Evolutionary conservation across 2,888 invertebrate species (phyloP), one percentile per base, ranked within the genome.

Genomic region (Sepiola atlantica): DNA sequence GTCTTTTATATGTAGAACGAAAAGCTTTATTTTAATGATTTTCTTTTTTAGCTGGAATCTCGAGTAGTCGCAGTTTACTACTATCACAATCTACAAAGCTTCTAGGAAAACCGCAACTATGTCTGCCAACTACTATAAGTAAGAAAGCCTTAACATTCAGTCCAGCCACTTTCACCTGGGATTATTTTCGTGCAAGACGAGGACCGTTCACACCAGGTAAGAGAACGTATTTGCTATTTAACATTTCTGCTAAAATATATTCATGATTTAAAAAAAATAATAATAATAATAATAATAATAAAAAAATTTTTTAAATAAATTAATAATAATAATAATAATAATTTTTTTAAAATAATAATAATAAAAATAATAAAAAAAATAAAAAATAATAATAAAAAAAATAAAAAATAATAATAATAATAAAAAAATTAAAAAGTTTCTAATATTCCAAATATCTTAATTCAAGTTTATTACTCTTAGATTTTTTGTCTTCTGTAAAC

Each of bases 181-280:
- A 96, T 77, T 96, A 96, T 94, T 96, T 96, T 94, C 95, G 96
- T 93, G 96, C 96, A 32, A 95, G 96, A 55, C 95, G 96, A 95
- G 96, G 96, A 57, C 96, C 96, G 16, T 96, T 96, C 94, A 96
- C 96, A 92, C 96, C 96, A 95, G 96, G 96, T 96, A 95, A 93
- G 90, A n/a, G 14, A 45, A 45, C 45, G 28, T 28, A 28, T n/a
- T 77, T 20, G 2, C 57, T 28, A n/a, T 8, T 77, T n/a, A 77
- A 77, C 28, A n/a, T n/a, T 77, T 77, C 77, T 77, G n/a, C 28
- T n/a, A 4, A 77, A 12, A 77, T 12, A 77, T 12, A 77, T n/a
- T 77, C n/a, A 8, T n/a, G 24, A 61, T 61, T 61, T n/a, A n/a
- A n/a, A n/a, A n/a, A n/a, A n/a, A n/a, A n/a, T n/a, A n/a, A n/a